Evolutionary conservation across 2,888 invertebrate species (phyloP).

Genomic region (Buathra laborator): DNA sequence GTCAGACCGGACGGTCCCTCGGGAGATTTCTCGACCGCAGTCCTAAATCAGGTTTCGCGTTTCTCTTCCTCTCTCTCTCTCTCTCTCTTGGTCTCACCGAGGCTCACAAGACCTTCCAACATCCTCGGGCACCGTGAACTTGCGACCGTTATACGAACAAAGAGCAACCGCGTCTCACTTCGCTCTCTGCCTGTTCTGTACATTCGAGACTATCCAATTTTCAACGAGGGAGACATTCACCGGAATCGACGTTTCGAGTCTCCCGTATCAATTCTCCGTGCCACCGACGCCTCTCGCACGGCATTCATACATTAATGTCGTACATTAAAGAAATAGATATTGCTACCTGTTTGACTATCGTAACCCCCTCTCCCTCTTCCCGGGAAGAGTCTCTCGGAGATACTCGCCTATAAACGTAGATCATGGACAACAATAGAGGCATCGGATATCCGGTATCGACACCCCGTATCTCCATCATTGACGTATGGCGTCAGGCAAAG

Average conservation of each 20-base stretch:
- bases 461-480: slow-evolving; percentile 76
- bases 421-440: slow-evolving; percentile 79
- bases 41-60: slow-evolving; percentile 84
- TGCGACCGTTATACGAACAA: slow-evolving; percentile 72
- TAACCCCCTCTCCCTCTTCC: too few species aligned
- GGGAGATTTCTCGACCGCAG: slow-evolving; percentile 83
- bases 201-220: slow-evolving; percentile 33
- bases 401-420: slow-evolving; percentile 79
- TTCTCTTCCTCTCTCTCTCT: slow-evolving; percentile 78
- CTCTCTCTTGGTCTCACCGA: slow-evolving; percentile 60
- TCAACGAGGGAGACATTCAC: slow-evolving; percentile 25
- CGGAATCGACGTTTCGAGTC: slow-evolving; percentile 63
- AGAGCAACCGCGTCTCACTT: slow-evolving; percentile 55
- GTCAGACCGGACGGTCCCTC: slow-evolving; percentile 81
- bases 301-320: slow-evolving; percentile 50
- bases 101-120: slow-evolving; percentile 32
- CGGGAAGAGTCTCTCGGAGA: slow-evolving; percentile 44
- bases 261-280: slow-evolving; percentile 19
- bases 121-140: slow-evolving; percentile 67
- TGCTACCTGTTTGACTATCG: slow-evolving; percentile 34
- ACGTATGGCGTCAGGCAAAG: slow-evolving; percentile 67
- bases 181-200: neutral
- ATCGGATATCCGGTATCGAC: slow-evolving; percentile 81
- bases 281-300: slow-evolving; percentile 4
- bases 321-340: slow-evolving; percentile 62